Evolutionary conservation across 1,140 invertebrate species (phyloP).

Genomic region (Lepidotrigona ventralis): DNA sequence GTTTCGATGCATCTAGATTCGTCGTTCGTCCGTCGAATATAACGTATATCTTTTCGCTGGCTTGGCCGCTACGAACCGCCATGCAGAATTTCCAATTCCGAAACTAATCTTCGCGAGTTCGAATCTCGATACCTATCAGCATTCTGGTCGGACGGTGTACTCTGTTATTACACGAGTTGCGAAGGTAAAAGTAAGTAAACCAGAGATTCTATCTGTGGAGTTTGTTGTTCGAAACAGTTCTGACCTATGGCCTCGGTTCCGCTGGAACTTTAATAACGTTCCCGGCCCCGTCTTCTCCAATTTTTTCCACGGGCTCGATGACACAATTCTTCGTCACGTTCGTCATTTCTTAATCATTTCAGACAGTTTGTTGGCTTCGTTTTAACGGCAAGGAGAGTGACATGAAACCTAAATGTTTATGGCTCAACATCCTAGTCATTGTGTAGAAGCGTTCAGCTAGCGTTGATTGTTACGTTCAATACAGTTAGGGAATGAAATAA

Average conservation of each 20-base stretch:
- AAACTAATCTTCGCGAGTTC: slow-evolving; percentile 48
- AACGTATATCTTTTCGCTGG: slow-evolving; percentile 16
- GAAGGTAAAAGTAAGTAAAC: slow-evolving; percentile 19
- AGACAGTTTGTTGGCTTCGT: too few relatives aligned
- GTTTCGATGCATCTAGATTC: slow-evolving; percentile 19
- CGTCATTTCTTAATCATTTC: too few relatives aligned
- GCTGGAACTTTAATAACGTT: slow-evolving; percentile 21
- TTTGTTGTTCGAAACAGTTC: slow-evolving; percentile 19
- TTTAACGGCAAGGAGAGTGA: too few relatives aligned
- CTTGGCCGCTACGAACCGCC: not conserved
- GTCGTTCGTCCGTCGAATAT: not conserved
- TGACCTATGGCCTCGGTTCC: not conserved
- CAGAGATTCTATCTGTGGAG: not conserved
- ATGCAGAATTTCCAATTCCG: slow-evolving; percentile 48
- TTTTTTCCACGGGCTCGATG: not conserved
- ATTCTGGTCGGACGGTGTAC: slow-evolving; percentile 17
- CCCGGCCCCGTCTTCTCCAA: not conserved
- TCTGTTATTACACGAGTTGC: slow-evolving; percentile 27
- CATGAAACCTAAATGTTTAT: too few relatives aligned
- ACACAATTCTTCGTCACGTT: not conserved
- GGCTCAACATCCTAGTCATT: too few relatives aligned
- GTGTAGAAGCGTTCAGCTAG: too few relatives aligned
- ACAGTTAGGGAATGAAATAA: too few relatives aligned
- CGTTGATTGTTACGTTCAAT: too few relatives aligned
- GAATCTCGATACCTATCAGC: slow-evolving; percentile 44